These are phyloP conservation scores for Gymnocephalus cernua DNA, from an alignment of 2,113 vertebrate species.

Conservation along the genomic window DNA sequence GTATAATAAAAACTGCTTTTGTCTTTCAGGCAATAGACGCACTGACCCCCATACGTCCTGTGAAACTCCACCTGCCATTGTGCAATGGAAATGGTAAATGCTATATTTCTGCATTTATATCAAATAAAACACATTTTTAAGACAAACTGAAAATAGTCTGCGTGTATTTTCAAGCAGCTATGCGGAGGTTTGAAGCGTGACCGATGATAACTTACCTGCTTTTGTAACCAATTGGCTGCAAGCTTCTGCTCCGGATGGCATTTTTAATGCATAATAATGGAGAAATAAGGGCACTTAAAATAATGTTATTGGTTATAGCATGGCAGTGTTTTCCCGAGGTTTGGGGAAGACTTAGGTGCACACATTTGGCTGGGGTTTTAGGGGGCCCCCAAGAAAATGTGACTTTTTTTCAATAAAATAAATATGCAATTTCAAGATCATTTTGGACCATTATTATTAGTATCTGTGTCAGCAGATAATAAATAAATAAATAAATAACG, in stretches of 20 bases:
- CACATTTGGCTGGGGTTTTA: no score
- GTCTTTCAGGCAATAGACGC: neutral
- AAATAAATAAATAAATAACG: no score
- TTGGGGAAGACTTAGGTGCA: no score
- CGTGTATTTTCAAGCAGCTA: neutral
- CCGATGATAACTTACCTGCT: neutral
- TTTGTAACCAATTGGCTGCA: neutral
- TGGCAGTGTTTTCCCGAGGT: no score
- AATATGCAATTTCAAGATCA: no score
- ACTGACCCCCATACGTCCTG: no score
- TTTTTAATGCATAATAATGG: neutral
- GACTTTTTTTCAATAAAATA: no score
- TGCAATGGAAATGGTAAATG: neutral
- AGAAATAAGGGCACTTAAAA: neutral
- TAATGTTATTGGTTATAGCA: neutral
- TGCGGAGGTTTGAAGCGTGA: neutral
- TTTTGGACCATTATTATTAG: no score
- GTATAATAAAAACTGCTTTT: no score
- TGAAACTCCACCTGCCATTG: neutral
- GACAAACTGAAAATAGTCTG: neutral
- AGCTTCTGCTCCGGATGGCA: neutral
- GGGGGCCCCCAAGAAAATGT: no score
- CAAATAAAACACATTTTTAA: neutral
- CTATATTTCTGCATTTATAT: neutral
- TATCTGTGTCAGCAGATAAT: no score